Percentiles rank a stretch among this genome's conserved stretches.
phyloP scores from a whole-genome alignment of 2,888 invertebrate species.

The Eurytoma californica region DNA sequence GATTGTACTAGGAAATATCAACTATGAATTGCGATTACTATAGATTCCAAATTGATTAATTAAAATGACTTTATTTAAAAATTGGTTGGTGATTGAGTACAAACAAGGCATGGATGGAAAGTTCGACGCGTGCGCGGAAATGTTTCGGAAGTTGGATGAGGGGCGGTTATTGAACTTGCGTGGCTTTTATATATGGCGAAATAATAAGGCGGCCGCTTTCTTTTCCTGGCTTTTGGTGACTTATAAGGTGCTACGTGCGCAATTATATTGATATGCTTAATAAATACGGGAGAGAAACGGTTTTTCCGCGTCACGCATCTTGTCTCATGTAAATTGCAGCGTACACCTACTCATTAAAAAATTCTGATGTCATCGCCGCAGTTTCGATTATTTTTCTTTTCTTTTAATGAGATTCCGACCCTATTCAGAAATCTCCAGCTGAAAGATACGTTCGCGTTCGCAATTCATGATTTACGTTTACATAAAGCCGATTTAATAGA shows the following conservation, averaged over 20 bases:
- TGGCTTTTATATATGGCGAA: background rate
- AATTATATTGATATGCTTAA: slow-evolving; percentile 33
- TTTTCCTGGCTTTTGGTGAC: slow-evolving; percentile 25
- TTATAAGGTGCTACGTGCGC: background rate
- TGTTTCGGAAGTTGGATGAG: slow-evolving; percentile 1
- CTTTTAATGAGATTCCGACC: too few relatives aligned
- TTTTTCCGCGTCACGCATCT: slow-evolving; percentile 13
- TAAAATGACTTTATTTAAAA: too few relatives aligned
- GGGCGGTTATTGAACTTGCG: slow-evolving; percentile 38
- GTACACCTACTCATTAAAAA: background rate
- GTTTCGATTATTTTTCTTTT: background rate
- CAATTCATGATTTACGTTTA: too few relatives aligned
- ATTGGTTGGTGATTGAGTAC: too few relatives aligned
- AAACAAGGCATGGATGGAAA: background rate
- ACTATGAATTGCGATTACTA: too few relatives aligned
- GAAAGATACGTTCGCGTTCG: too few relatives aligned
- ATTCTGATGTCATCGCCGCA: background rate
- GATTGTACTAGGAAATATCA: too few relatives aligned
- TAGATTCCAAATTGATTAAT: too few relatives aligned
- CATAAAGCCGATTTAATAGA: too few relatives aligned
- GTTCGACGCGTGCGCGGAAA: background rate
- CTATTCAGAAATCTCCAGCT: too few relatives aligned
- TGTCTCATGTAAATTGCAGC: background rate
- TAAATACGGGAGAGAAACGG: slow-evolving; percentile 8
- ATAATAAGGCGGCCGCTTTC: slow-evolving; percentile 28